Conservation (phyloP, 2,888 invertebrate genomes). For the Rhopalosiphum nymphaeae region DNA sequence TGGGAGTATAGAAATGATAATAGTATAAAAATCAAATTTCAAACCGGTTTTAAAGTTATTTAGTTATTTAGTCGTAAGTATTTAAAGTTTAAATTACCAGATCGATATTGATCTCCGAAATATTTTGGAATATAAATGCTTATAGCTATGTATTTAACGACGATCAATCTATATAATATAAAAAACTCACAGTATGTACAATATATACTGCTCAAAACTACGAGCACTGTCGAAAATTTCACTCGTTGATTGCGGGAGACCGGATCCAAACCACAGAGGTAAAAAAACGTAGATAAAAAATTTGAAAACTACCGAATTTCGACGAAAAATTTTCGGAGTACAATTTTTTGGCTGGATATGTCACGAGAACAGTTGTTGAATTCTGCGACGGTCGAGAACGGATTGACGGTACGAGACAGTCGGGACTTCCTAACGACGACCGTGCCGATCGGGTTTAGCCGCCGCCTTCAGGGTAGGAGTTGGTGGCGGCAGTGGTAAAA, state of each 20-base stretch:
- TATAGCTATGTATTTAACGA: neutral
- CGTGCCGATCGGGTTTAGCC: neutral
- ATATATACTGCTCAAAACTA: neutral
- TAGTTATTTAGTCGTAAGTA: neutral
- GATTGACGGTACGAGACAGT: neutral
- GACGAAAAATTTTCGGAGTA: neutral
- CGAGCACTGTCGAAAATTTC: neutral
- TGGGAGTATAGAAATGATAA: neutral
- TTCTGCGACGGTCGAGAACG: conserved; percentile 15
- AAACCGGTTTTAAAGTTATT: neutral
- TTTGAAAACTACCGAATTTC: neutral
- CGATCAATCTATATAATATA: neutral
- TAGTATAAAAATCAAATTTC: neutral
- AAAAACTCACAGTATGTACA: neutral
- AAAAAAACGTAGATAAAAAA: neutral
- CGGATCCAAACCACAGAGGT: neutral
- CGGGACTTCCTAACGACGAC: neutral
- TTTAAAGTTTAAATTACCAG: neutral
- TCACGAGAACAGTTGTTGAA: neutral
- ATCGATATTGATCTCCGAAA: neutral
- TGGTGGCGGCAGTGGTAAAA: neutral
- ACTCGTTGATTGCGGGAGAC: neutral
- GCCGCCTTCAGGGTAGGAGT: neutral
- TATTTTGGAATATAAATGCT: neutral
- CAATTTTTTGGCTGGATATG: neutral